Conservation (phyloP, 2,797 vertebrate species). For the Pseudopleuronectes americanus region DNA sequence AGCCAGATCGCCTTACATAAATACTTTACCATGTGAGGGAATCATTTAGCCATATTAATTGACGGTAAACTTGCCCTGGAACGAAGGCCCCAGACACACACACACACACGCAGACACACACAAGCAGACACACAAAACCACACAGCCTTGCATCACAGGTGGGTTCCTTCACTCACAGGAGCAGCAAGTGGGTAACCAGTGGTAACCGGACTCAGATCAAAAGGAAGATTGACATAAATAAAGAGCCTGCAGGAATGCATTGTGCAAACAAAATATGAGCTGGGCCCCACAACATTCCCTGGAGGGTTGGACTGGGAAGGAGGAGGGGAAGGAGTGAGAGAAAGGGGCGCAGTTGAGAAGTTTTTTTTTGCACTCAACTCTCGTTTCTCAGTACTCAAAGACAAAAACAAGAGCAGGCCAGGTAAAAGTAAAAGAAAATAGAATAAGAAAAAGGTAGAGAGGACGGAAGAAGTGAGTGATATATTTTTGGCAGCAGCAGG, state of each 20-base stretch:
- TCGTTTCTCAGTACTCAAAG: constrained; percentile 45
- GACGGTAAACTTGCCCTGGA: constrained; percentile 93
- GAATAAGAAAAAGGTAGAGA: background rate
- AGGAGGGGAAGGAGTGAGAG: constrained; percentile 34
- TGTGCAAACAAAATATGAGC: constrained; percentile 89
- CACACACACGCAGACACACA: constrained; percentile 45
- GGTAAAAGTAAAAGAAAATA: constrained; percentile 12
- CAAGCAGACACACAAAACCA: constrained; percentile 45
- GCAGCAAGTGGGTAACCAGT: constrained; percentile 78
- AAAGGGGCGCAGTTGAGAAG: constrained; percentile 44
- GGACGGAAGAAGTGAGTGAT: constrained; percentile 6
- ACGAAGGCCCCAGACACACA: constrained; percentile 74
- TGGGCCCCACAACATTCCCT: constrained; percentile 85
- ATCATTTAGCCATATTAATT: constrained; percentile 95
- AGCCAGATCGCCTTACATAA: constrained; percentile 90
- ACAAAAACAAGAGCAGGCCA: constrained; percentile 43
- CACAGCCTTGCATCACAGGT: constrained; percentile 86
- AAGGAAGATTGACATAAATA: constrained; percentile 88
- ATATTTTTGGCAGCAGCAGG: constrained; percentile 34
- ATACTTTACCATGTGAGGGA: constrained; percentile 92
- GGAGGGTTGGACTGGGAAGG: constrained; percentile 62
- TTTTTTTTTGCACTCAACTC: constrained; percentile 57
- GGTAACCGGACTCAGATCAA: constrained; percentile 87
- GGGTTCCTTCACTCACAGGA: constrained; percentile 92
- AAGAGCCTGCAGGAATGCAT: constrained; percentile 88